These are phyloP conservation scores for Metacarcinus magister DNA, from an alignment of 2,888 invertebrate genomes.

Conservation along the genomic window DNA sequence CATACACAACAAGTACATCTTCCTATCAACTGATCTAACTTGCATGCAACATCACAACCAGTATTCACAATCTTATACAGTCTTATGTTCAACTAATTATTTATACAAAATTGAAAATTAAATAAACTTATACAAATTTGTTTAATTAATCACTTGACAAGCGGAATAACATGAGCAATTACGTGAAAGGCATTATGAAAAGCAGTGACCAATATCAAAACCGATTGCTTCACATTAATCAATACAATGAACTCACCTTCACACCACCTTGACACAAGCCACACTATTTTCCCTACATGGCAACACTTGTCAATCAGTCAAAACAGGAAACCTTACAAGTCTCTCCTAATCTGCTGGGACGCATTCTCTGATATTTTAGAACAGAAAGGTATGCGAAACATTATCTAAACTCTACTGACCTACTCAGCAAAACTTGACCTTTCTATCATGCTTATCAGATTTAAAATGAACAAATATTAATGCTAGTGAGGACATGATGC, in stretches of 20 bases:
- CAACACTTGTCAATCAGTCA: not conserved
- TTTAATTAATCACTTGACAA: not conserved
- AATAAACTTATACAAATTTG: not conserved
- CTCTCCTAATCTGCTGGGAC: not conserved
- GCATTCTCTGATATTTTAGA: not conserved
- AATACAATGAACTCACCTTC: not conserved
- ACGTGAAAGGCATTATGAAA: not conserved
- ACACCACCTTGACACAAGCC: not conserved
- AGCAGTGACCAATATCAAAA: not conserved
- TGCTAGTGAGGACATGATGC: not conserved
- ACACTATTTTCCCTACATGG: not conserved
- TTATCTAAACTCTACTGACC: constrained; percentile 35
- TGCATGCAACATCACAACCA: constrained; percentile 1
- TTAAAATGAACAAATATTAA: not conserved
- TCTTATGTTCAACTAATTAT: not conserved
- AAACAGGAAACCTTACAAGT: constrained; percentile 16
- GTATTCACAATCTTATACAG: not conserved
- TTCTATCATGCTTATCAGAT: not conserved
- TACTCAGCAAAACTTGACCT: not conserved
- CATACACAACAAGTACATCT: not conserved
- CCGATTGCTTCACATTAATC: not conserved
- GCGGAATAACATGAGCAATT: not conserved
- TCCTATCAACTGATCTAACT: not conserved
- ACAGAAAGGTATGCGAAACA: not conserved
- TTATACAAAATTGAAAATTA: no score